Base-by-base conservation (phyloP, 2,888 invertebrate genomes). In the Metopia argyrocephala region DNA sequence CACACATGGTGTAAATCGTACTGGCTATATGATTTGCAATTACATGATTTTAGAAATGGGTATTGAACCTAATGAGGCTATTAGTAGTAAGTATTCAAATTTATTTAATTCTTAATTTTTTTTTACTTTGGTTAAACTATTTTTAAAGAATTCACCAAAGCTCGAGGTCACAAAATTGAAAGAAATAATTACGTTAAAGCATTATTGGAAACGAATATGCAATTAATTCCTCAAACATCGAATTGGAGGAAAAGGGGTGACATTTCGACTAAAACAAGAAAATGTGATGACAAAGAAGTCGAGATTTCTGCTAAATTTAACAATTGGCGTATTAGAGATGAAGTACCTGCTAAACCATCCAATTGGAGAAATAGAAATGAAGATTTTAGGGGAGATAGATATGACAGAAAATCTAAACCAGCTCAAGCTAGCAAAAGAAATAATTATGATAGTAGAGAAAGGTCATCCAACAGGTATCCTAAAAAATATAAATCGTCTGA, bases 1-100 rank as follows among this genome's bases (percentile, higher is more conserved):
- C 88, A 96, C 96, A 1, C 96, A 95, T 86, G 96, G 96, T 4
- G 91, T 96, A 81, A 96, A 96, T 89, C 93, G 96, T 83, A 95
- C 95, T 7, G 95, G 96, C 4, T 95, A 94, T 87, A 92, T 96
- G 88, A 94, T 96, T 84, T 95, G 95, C 88, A 92, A 93, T 86
- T 95, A 93, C 89, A 93, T 96, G 92, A 92, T 94, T 71, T 92
- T 93, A 79, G 92, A 92, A 73, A 89, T 94, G 87, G 91, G 92
- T 25, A 91, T 93, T 82, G 86, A 91, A 2, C 92, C 93, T 15
- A 85, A 90, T 21, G 91, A 92, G 52, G 94, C 94, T 52, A 92
- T 95, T 69, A 87, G 91, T 86, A 91, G 95, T 95, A 91, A 84
- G 88, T 87, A 38, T 38, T 38, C 3, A 64, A n/a, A n/a, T 38